These are phyloP conservation scores for Ctenopoma kingsleyae DNA, from an alignment of 2,797 vertebrate species.

Conservation along the genomic window DNA sequence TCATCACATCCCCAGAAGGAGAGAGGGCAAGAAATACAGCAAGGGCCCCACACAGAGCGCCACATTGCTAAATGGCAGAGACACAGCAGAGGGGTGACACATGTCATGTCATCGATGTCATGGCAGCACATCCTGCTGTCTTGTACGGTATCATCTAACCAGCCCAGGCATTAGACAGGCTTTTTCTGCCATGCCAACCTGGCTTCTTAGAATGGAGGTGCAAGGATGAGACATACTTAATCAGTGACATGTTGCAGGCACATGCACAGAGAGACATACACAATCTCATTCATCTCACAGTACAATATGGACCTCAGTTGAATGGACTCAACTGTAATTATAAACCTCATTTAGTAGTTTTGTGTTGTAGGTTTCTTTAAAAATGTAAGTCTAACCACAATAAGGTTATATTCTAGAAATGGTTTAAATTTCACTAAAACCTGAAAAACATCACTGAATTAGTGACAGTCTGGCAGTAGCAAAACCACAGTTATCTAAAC, in stretches of 20 bases:
- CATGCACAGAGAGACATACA: slow-evolving; percentile 46
- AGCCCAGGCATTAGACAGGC: slow-evolving; percentile 57
- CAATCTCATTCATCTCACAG: slow-evolving; percentile 16
- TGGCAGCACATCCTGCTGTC: slow-evolving; percentile 61
- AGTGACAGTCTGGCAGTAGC: background rate
- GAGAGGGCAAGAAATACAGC: slow-evolving; percentile 38
- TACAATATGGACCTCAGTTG: slow-evolving; percentile 30
- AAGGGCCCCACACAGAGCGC: slow-evolving; percentile 38
- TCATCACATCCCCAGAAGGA: slow-evolving; percentile 65
- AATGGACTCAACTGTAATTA: slow-evolving; percentile 25
- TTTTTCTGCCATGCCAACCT: slow-evolving; percentile 59
- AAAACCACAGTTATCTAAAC: slow-evolving; percentile 7
- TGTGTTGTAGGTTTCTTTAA: slow-evolving; percentile 8
- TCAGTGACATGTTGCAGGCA: slow-evolving; percentile 40
- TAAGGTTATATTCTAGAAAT: slow-evolving; percentile 1
- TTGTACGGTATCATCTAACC: slow-evolving; percentile 67
- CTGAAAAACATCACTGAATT: slow-evolving; percentile 29
- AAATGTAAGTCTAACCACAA: slow-evolving; percentile 10
- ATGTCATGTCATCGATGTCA: slow-evolving; percentile 73
- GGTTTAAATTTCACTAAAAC: slow-evolving; percentile 11
- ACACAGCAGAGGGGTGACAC: slow-evolving; percentile 68
- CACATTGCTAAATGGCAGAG: slow-evolving; percentile 59
- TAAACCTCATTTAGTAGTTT: slow-evolving; percentile 12
- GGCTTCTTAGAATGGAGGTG: slow-evolving; percentile 49
- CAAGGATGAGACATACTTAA: slow-evolving; percentile 45